These are phyloP conservation scores for Silvanus unidentatus DNA, from an alignment of 2,888 invertebrate genomes.

Conservation along the genomic window DNA sequence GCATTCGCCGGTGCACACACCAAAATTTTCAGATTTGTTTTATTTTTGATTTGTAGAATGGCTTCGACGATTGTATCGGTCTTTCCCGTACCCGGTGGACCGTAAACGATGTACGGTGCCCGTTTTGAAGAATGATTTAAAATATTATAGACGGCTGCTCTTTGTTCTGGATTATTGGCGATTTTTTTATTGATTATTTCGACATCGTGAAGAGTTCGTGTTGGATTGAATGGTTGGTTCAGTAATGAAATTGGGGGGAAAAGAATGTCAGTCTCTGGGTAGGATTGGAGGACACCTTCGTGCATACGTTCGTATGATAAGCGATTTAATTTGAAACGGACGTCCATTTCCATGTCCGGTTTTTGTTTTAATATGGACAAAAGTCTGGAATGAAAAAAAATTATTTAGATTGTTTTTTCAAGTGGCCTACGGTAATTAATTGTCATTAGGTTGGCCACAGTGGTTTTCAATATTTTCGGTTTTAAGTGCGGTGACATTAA, in stretches of 20 bases:
- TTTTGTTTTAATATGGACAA: conserved; percentile 17
- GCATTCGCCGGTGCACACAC: conserved; percentile 66
- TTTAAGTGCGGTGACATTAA: no score
- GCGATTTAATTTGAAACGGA: conserved; percentile 47
- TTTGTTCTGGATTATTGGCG: conserved; percentile 55
- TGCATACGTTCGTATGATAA: conserved; percentile 49
- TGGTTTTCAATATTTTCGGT: no score
- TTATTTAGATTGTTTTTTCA: no score
- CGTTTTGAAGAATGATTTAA: conserved; percentile 55
- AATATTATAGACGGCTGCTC: conserved; percentile 62
- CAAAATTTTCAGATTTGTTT: conserved; percentile 50
- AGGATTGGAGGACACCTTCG: conserved; percentile 40
- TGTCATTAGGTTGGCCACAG: no score
- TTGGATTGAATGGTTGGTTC: not conserved
- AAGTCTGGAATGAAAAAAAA: conserved; percentile 26
- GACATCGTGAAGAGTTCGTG: not conserved
- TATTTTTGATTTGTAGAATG: conserved; percentile 49
- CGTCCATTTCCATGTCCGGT: conserved; percentile 39
- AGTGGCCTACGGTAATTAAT: no score
- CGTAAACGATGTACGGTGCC: conserved; percentile 76
- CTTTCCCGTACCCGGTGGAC: conserved; percentile 80
- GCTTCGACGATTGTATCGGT: conserved; percentile 69
- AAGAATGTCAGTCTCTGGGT: conserved; percentile 11
- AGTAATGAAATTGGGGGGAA: not conserved
- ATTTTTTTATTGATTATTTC: conserved; percentile 41